These are phyloP conservation scores for Coregonus ussuriensis DNA, from an alignment of 2,797 vertebrate species.

Conservation along the genomic window DNA sequence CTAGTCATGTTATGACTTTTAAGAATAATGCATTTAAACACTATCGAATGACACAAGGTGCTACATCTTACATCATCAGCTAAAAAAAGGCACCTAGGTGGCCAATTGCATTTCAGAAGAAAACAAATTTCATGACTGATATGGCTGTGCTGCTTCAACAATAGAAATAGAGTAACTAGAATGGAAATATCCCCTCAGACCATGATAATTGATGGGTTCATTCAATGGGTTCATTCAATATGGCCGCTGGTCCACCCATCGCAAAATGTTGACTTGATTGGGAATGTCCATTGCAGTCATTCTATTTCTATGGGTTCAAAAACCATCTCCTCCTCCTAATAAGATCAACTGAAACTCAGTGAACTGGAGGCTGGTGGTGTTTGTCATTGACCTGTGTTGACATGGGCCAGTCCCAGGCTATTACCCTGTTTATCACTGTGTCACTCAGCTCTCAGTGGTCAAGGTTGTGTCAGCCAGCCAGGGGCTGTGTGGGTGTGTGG, in stretches of 20 bases:
- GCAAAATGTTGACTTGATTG: neutral
- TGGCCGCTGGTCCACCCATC: neutral
- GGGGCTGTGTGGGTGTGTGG: neutral
- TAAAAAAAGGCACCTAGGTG: no score
- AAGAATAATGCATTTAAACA: neutral
- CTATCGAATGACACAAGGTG: neutral
- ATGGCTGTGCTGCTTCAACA: neutral
- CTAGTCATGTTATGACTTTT: slow-evolving; percentile 13
- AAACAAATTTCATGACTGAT: neutral
- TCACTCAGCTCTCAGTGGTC: slow-evolving; percentile 36
- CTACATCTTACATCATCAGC: neutral
- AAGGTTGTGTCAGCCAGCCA: slow-evolving; percentile 51
- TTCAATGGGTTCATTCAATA: no score
- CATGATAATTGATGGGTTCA: no score
- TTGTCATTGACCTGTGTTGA: slow-evolving; percentile 45
- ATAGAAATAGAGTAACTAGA: neutral
- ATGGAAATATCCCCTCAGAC: neutral
- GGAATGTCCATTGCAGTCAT: neutral
- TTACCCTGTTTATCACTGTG: slow-evolving; percentile 31
- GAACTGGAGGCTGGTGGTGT: slow-evolving; percentile 34
- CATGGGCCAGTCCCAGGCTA: slow-evolving; percentile 32
- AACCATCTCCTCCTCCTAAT: neutral
- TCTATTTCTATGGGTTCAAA: neutral
- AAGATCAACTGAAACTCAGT: slow-evolving; percentile 21
- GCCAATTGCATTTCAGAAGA: neutral